Percentiles rank a stretch among this genome's conserved stretches.
These are phyloP conservation scores for Lydus trimaculatus DNA, from an alignment of 2,888 invertebrate species.

Conservation along the genomic window DNA sequence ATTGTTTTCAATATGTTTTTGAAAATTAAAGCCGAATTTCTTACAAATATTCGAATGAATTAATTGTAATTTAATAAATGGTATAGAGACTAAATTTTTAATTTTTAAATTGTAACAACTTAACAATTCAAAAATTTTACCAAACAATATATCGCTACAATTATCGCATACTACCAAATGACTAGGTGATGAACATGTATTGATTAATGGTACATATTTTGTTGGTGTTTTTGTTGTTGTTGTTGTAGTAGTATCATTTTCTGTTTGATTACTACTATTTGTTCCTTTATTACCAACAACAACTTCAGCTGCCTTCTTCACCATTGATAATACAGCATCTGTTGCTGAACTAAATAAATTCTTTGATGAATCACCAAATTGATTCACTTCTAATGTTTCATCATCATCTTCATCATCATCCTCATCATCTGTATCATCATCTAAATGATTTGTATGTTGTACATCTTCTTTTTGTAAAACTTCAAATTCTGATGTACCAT, in stretches of 20 bases:
- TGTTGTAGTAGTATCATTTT: conserved; percentile 59
- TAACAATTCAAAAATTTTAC: conserved; percentile 75
- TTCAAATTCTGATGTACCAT: conserved; percentile 92
- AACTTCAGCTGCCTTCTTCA: conserved; percentile 90
- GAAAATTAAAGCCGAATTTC: conserved; percentile 69
- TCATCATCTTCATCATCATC: conserved; percentile 58
- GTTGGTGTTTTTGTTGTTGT: conserved; percentile 40
- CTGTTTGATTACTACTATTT: conserved; percentile 66
- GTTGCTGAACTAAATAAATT: conserved; percentile 87
- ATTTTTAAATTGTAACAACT: conserved; percentile 74
- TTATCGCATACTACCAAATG: conserved; percentile 77
- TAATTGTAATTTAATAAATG: conserved; percentile 69
- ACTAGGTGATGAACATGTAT: conserved; percentile 74
- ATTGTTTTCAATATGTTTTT: conserved; percentile 42
- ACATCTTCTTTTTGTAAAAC: conserved; percentile 83
- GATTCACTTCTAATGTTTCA: conserved; percentile 50
- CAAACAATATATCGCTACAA: conserved; percentile 75
- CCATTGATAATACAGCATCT: conserved; percentile 90
- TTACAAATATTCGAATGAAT: conserved; percentile 68
- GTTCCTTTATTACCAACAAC: conserved; percentile 76
- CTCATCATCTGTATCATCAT: conserved; percentile 71
- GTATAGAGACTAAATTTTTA: conserved; percentile 67
- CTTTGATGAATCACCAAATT: conserved; percentile 65
- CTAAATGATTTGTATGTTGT: conserved; percentile 69
- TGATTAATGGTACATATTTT: conserved; percentile 43